These are phyloP conservation scores for Nansenia antarctica DNA, from an alignment of 2,113 vertebrate genomes.

Conservation along the genomic window DNA sequence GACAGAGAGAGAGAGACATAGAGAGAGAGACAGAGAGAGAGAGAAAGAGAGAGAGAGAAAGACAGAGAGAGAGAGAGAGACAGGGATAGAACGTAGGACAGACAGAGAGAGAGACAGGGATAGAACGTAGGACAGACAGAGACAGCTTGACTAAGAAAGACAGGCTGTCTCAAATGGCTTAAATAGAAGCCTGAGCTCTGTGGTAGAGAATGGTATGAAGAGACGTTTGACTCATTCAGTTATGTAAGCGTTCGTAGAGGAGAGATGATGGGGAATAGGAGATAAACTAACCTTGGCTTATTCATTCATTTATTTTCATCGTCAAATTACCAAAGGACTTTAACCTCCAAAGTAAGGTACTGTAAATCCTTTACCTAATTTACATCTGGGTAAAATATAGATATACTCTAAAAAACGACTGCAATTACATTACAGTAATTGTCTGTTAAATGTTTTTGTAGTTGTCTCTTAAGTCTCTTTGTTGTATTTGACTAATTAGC, in stretches of 20 bases:
- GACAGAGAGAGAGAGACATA: constrained; percentile 7
- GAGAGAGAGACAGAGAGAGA: not conserved
- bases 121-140: too few relatives aligned
- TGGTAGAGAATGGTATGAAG: not conserved
- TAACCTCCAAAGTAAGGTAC: not conserved
- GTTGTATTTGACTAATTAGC: constrained; percentile 35
- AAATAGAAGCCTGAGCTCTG: not conserved
- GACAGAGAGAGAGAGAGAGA: not conserved
- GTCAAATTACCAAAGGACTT: not conserved
- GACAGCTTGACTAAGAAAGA: not conserved
- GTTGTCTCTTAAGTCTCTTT: not conserved
- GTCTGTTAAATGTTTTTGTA: not conserved
- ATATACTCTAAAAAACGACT: not conserved
- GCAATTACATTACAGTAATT: not conserved
- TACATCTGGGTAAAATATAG: not conserved
- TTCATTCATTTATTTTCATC: not conserved
- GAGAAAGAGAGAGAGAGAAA: not conserved
- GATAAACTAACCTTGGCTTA: not conserved
- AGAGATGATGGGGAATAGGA: not conserved
- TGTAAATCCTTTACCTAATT: not conserved
- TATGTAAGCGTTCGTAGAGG: not conserved
- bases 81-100: not conserved
- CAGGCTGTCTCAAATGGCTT: not conserved
- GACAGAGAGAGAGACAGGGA: not conserved
- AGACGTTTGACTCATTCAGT: not conserved